A percentile compares a stretch with the other conserved stretches of the same genome.
phyloP scores from a whole-genome alignment of 2,888 invertebrate species.

The Tuberolachnus salignus region DNA sequence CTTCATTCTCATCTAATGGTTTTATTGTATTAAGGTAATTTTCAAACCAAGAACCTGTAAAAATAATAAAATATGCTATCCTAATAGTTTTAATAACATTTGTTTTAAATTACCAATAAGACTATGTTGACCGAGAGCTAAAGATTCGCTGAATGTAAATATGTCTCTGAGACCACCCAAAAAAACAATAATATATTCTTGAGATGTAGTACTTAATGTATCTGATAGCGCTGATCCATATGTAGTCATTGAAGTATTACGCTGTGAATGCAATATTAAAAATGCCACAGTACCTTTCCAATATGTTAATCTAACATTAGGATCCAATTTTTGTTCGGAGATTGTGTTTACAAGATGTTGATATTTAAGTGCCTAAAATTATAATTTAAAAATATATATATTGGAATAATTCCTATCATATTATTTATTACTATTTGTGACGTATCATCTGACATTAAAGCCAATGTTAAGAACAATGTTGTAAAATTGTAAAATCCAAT shows the following conservation, averaged over 20 bases:
- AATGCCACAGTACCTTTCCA: conserved; percentile 52
- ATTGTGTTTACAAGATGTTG: conserved; percentile 44
- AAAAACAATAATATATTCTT: conserved; percentile 61
- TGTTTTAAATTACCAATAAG: conserved; percentile 57
- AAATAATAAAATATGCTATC: conserved; percentile 58
- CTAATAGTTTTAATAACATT: conserved; percentile 60
- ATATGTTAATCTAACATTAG: conserved; percentile 37
- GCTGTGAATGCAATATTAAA: conserved; percentile 50
- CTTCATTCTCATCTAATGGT: conserved; percentile 28
- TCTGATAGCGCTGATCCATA: conserved; percentile 31
- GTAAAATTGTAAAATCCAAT: conserved; percentile 68
- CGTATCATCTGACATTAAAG: conserved; percentile 61
- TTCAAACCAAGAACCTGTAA: conserved; percentile 57
- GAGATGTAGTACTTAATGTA: conserved; percentile 31
- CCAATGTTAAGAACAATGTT: conserved; percentile 64
- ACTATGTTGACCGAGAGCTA: conserved; percentile 59
- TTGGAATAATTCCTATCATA: neutral
- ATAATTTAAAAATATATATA: neutral
- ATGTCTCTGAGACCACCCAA: conserved; percentile 62
- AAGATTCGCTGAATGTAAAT: conserved; percentile 61
- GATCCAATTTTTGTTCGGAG: conserved; percentile 44
- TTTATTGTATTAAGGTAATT: conserved; percentile 47
- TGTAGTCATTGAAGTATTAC: conserved; percentile 19
- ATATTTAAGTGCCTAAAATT: conserved; percentile 46
- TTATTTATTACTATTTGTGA: conserved; percentile 36